Evolutionary conservation across 2,888 invertebrate genomes (phyloP).

Genomic region (Drosophila mulleri): DNA sequence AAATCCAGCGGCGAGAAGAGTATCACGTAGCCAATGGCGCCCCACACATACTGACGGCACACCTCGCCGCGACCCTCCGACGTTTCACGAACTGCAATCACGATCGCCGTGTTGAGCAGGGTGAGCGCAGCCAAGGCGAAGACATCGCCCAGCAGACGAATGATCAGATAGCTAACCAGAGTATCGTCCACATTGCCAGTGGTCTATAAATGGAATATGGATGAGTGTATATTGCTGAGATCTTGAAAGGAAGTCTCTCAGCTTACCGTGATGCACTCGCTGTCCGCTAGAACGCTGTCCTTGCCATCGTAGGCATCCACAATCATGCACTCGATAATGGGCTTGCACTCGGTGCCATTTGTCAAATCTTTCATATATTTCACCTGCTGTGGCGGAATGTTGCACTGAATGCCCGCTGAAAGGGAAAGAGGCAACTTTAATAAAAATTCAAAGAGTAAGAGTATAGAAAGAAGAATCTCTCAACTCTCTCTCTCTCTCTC

Average conservation of each 20-base stretch:
- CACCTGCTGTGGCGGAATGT: constrained; percentile 87
- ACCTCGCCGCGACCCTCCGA: constrained; percentile 92
- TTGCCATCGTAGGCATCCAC: constrained; percentile 89
- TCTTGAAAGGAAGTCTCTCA: neutral
- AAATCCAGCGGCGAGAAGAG: constrained; percentile 87
- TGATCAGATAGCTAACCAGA: constrained; percentile 89
- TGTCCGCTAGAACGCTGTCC: constrained; percentile 88
- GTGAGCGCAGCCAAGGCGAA: constrained; percentile 91
- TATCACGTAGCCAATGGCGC: constrained; percentile 90
- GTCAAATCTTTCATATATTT: constrained; percentile 84
- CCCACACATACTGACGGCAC: constrained; percentile 91
- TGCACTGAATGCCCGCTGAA: constrained; percentile 87
- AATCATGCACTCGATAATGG: constrained; percentile 90
- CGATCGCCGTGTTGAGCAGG: constrained; percentile 90
- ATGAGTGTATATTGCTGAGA: neutral
- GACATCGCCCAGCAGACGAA: constrained; percentile 90
- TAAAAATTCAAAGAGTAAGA: no score
- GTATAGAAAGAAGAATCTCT: no score
- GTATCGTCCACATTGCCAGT: constrained; percentile 89
- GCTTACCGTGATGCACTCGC: constrained; percentile 87
- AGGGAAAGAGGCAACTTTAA: neutral
- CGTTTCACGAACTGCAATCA: constrained; percentile 93
- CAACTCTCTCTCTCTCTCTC: no score
- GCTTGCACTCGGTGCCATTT: constrained; percentile 86
- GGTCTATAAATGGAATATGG: constrained; percentile 46